Conservation (phyloP, 1,140 invertebrate genomes). For the Gonatopus flavifemur region DNA sequence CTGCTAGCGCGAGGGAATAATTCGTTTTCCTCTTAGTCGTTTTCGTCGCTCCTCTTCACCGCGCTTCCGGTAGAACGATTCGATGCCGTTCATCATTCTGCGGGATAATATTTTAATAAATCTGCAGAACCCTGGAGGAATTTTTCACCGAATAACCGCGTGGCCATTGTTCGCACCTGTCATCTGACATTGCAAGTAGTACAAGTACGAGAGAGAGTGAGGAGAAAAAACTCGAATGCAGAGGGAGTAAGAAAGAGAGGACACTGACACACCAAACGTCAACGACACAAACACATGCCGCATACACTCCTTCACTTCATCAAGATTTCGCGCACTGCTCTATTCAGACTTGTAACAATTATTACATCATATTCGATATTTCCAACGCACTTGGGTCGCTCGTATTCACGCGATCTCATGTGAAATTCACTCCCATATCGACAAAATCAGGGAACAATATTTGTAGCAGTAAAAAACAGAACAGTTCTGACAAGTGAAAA, state of each 20-base stretch:
- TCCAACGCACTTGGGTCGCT: not conserved
- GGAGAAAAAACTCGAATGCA: not conserved
- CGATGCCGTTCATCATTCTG: slow-evolving; percentile 30
- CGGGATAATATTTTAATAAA: slow-evolving; percentile 1
- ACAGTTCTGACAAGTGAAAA: not conserved
- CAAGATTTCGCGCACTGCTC: not conserved
- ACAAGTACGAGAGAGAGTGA: not conserved
- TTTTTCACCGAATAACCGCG: slow-evolving; percentile 11
- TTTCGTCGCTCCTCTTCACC: slow-evolving; percentile 39
- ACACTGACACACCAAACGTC: slow-evolving; percentile 48
- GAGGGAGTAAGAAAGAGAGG: slow-evolving; percentile 21
- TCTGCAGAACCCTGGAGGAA: slow-evolving; percentile 16
- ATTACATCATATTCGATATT: too few relatives aligned
- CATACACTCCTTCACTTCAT: not conserved
- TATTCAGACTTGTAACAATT: too few relatives aligned
- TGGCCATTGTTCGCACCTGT: slow-evolving; percentile 30
- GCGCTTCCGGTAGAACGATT: slow-evolving; percentile 35
- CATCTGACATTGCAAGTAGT: slow-evolving; percentile 34
- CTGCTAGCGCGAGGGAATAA: slow-evolving; percentile 41
- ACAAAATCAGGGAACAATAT: not conserved
- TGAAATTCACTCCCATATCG: not conserved
- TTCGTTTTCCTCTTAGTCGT: slow-evolving; percentile 33
- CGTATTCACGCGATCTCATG: not conserved
- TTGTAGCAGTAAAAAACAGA: too few relatives aligned
- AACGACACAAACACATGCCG: slow-evolving; percentile 36